A percentile compares a stretch with the other conserved stretches of the same genome.
These are phyloP conservation scores for Characodon lateralis DNA, from an alignment of 2,797 vertebrate species.

Conservation along the genomic window DNA sequence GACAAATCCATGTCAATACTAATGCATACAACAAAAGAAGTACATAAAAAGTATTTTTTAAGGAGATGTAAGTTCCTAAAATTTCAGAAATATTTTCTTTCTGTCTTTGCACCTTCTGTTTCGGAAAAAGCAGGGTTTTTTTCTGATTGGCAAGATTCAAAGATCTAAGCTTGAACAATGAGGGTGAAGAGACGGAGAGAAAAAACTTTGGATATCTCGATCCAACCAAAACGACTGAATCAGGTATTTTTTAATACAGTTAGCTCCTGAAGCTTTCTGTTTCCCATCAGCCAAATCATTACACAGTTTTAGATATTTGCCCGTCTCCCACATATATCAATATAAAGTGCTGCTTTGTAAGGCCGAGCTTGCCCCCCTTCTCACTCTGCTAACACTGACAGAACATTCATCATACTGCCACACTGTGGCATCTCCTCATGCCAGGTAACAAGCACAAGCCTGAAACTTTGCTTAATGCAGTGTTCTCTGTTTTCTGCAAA, in stretches of 20 bases:
- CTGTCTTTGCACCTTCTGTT: slow-evolving; percentile 64
- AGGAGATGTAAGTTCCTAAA: slow-evolving; percentile 62
- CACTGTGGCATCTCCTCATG: slow-evolving; percentile 38
- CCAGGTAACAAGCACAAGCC: slow-evolving; percentile 43
- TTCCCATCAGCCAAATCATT: neutral
- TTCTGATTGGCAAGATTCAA: slow-evolving; percentile 2
- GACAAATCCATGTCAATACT: neutral
- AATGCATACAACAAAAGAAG: no score
- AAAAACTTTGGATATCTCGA: neutral
- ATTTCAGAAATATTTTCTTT: slow-evolving; percentile 63
- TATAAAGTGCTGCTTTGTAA: slow-evolving; percentile 10
- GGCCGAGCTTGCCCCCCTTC: slow-evolving; percentile 16
- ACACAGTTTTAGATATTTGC: neutral
- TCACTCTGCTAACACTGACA: slow-evolving; percentile 50
- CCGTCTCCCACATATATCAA: slow-evolving; percentile 2
- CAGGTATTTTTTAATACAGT: neutral
- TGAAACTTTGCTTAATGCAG: slow-evolving; percentile 41
- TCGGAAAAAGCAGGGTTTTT: neutral
- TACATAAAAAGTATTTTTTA: slow-evolving; percentile 35
- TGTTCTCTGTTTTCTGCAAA: slow-evolving; percentile 62
- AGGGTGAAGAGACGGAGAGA: neutral
- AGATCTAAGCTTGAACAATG: slow-evolving; percentile 15
- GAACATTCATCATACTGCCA: slow-evolving; percentile 37
- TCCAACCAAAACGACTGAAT: neutral
- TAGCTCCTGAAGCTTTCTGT: neutral